Base-by-base conservation (phyloP, 2,113 vertebrate genomes). In the Trichechus manatus region DNA sequence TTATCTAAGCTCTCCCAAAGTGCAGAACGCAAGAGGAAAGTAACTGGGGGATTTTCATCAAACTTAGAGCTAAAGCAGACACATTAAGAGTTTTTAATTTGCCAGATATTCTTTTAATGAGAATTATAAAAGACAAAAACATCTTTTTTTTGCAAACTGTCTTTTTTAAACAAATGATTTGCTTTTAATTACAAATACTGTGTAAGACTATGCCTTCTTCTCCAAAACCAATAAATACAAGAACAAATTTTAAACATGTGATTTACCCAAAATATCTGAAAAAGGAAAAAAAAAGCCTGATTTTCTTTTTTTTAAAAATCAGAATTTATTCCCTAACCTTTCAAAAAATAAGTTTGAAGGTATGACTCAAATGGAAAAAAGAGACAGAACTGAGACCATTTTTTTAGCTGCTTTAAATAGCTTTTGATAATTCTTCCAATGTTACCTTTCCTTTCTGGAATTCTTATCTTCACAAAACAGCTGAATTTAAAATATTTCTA, bases 81-180 rank as follows among this genome's bases (percentile, higher is more conserved):
- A 98, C 98, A 68, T 93, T 90, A 97, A 98, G 88, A 97, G 79
- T 95, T 97, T 97, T 97, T 94, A 92, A 98, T 98, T 99, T 99
- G 98, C 98, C 98, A 99, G 98, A 95, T 98, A 98, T 98, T 98
- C 93, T 98, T 99, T 99, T 99, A 99, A 99, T 98, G 98, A 99
- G 98, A 97, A 98, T 98, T 98, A 98, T 97, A 98, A 99, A 98
- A 98, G 97, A 98, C 97, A 97, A 98, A 98, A 98, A 98, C 98
- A 98, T 98, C 91, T 97, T 98, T 81, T 98, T 98, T 97, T 98
- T 72, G 94, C 97, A 97, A 98, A 98, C 98, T 98, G 97, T 97
- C 97, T 82, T 96, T 97, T 98, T 95, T 98, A 98, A 98, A 98
- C 98, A 98, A 98, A 97, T 94, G 92, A 97, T 97, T 97, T 98